Conservation (phyloP, 2,797 vertebrate species). For the Acropternis orthonyx region DNA sequence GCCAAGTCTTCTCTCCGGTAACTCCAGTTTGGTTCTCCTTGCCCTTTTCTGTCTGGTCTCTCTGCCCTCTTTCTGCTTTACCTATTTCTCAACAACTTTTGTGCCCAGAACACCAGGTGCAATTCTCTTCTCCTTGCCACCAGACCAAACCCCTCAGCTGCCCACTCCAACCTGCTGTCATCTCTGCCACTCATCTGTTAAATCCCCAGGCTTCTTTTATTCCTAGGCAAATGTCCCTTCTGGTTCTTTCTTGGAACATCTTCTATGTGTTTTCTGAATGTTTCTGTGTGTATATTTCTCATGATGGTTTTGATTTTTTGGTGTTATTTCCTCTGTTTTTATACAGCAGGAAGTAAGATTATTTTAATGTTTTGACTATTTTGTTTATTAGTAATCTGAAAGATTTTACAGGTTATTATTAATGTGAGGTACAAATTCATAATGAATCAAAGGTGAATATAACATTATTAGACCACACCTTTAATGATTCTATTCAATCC, state of each 20-base stretch:
- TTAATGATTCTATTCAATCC: background rate
- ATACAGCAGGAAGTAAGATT: background rate
- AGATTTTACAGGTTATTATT: background rate
- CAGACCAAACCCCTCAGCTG: conserved; percentile 43
- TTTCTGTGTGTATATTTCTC: background rate
- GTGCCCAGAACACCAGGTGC: conserved; percentile 55
- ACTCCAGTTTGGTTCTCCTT: background rate
- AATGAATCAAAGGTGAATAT: background rate
- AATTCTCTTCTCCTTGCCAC: conserved; percentile 17
- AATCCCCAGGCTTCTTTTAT: conserved; percentile 56
- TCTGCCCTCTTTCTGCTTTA: conserved; percentile 4
- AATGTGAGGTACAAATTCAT: background rate
- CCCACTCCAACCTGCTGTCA: conserved; percentile 55
- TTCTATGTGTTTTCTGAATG: background rate
- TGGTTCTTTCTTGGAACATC: conserved; percentile 48
- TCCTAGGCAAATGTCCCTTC: conserved; percentile 56
- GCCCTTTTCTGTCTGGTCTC: conserved; percentile 16
- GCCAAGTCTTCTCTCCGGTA: background rate
- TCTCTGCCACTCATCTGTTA: conserved; percentile 57
- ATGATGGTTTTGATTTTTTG: background rate
- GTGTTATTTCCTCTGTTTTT: background rate
- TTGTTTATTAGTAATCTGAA: background rate
- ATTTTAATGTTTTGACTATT: background rate
- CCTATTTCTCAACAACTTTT: conserved; percentile 1
- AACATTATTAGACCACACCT: background rate